Evolutionary conservation across 2,888 invertebrate species (phyloP), one percentile per base, ranked within the genome.

Genomic region (Gandaritis pyraliata): DNA sequence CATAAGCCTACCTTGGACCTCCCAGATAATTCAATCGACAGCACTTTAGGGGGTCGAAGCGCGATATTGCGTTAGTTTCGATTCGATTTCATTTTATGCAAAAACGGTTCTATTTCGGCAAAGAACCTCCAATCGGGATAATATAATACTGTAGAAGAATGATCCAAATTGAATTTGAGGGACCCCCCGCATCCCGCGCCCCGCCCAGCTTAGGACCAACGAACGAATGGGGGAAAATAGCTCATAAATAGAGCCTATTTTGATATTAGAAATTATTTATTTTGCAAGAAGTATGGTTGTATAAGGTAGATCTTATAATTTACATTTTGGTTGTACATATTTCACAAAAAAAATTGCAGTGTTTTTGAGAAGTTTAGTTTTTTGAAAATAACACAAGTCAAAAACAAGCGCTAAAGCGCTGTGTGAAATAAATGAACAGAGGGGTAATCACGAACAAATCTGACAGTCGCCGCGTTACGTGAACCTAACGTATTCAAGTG

Each of bases 21-120:
- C 53, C 53, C 45, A 30, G 33, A 53, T 65, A 64, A 68, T 58
- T 64, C 57, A 33, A 64, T 70, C 53, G 57, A 52, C 52, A 30
- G 33, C 41, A 56, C 49, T 60, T 49, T 41, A 39, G 50, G 56
- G 58, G 60, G 56, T 41, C 53, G 59, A 52, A 13, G 18, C 56
- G 63, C 52, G 73, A 83, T 85, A 88, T 88, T 89, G 84, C 86
- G 86, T 87, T 88, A 87, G 86, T 87, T 86, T 78, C 77, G 80
- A 87, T 87, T 83, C 82, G 82, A 88, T 89, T 88, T 88, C 86
- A 85, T 88, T 89, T 89, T 88, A 90, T 91, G 90, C 89, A 89
- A 90, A 88, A 86, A 82, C 85, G 88, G 87, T 89, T 86, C 88
- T 85, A 87, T 90, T 86, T 80, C 73, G 82, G 81, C 78, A 77